Conservation (phyloP, 2,888 invertebrate genomes). For the Cyrtodaria siliqua region DNA sequence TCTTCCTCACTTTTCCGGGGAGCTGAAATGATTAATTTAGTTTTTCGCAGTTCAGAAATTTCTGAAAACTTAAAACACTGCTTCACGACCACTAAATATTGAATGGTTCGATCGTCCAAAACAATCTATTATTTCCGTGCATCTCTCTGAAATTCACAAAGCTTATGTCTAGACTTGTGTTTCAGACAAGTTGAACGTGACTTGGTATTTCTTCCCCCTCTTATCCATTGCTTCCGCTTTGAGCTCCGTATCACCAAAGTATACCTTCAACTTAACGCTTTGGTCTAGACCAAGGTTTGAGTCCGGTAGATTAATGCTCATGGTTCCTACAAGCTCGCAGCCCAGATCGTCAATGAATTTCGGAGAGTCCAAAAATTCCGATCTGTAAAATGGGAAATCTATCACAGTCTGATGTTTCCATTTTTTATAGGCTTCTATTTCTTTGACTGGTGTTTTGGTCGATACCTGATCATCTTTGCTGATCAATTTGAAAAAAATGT, state of each 20-base stretch:
- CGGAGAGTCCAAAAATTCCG: constrained; percentile 13
- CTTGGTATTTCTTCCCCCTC: constrained; percentile 4
- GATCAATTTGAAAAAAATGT: constrained; percentile 39
- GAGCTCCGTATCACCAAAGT: constrained; percentile 20
- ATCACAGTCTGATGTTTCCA: constrained; percentile 22
- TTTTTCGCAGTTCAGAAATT: no score
- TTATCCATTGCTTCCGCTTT: constrained; percentile 38
- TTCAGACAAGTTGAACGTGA: constrained; percentile 1
- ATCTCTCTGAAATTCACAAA: no score
- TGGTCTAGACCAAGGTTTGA: constrained; percentile 2
- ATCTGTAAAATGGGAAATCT: constrained; percentile 51
- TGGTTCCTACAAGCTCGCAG: constrained; percentile 33
- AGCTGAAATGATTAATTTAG: no score
- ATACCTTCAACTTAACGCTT: neutral
- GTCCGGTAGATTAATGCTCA: constrained; percentile 15
- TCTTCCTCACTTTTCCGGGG: no score
- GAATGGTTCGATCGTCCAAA: no score
- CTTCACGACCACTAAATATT: no score
- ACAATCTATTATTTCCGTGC: no score
- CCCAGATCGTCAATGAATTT: constrained; percentile 37
- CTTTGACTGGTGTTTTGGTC: neutral
- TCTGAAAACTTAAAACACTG: no score
- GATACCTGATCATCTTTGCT: constrained; percentile 18
- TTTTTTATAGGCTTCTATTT: constrained; percentile 33
- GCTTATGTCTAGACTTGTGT: constrained; percentile 3